Evolutionary conservation across 2,113 vertebrate genomes (phyloP).

Genomic region (Podocnemis expansa): DNA sequence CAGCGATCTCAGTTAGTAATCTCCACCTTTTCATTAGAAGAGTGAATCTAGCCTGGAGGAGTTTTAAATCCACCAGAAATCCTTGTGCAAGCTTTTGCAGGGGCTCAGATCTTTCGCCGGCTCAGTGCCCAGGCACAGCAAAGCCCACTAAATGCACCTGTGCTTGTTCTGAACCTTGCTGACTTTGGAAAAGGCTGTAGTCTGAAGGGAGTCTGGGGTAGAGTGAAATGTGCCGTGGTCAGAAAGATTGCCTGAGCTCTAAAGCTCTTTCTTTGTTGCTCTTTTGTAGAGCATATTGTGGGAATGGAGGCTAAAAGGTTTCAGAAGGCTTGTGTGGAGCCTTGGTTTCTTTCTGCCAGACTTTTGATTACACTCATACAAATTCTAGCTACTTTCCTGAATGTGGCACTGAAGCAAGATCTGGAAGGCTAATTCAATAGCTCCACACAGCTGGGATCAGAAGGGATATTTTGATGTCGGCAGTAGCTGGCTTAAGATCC

Average conservation of each 20-base stretch:
- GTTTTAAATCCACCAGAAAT: conserved; percentile 4
- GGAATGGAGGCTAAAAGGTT: background rate
- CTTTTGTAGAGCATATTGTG: background rate
- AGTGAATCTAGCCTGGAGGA: conserved; percentile 26
- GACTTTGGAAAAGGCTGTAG: background rate
- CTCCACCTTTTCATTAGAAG: background rate
- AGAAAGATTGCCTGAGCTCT: background rate
- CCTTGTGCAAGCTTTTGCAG: conserved; percentile 21
- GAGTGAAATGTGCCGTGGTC: background rate
- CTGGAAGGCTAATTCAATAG: background rate
- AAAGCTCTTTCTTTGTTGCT: background rate
- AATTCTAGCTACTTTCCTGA: background rate
- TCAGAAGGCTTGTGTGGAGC: background rate
- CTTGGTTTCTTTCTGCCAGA: background rate
- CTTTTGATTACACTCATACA: background rate
- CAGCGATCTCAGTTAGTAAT: conserved; percentile 49
- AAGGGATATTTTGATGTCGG: fast-evolving
- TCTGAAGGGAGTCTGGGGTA: background rate
- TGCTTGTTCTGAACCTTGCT: background rate
- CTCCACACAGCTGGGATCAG: background rate
- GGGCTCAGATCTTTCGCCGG: background rate
- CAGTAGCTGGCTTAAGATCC: background rate
- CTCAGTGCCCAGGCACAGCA: background rate
- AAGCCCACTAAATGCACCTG: background rate
- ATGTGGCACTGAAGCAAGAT: background rate